A percentile compares a stretch with the other conserved stretches of the same genome.
Conservation (phyloP, 2,797 vertebrate species). For the Leptoclinus maculatus region DNA sequence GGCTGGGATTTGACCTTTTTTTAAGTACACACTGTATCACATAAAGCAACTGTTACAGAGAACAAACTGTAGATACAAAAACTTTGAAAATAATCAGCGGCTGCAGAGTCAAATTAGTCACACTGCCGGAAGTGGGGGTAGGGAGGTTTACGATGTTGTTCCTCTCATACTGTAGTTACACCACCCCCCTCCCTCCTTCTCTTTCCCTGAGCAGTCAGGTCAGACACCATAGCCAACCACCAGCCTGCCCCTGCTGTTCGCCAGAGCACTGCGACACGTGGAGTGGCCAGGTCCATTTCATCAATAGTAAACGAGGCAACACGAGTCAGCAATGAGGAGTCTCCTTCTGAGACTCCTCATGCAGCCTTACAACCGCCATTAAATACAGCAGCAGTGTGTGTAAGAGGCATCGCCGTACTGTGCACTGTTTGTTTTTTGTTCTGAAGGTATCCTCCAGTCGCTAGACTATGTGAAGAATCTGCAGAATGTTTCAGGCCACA, state of each 20-base stretch:
- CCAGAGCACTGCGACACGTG: slow-evolving; percentile 52
- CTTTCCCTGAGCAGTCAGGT: slow-evolving; percentile 59
- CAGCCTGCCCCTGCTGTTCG: slow-evolving; percentile 50
- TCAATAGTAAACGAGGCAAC: slow-evolving; percentile 49
- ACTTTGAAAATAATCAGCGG: slow-evolving; percentile 24
- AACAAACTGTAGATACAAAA: slow-evolving; percentile 18
- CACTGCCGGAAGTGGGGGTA: slow-evolving; percentile 20
- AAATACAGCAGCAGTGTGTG: slow-evolving; percentile 15
- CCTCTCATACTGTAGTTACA: slow-evolving; percentile 77
- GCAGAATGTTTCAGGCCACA: slow-evolving; percentile 73
- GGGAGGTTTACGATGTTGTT: slow-evolving; percentile 52
- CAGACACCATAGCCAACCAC: slow-evolving; percentile 61
- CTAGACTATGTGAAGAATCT: slow-evolving; percentile 75
- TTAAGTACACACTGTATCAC: slow-evolving; percentile 1
- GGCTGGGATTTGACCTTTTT: slow-evolving; percentile 24
- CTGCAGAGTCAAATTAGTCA: slow-evolving; percentile 38
- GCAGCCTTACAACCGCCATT: slow-evolving; percentile 28
- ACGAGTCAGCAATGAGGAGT: slow-evolving; percentile 23
- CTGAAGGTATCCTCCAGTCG: slow-evolving; percentile 62
- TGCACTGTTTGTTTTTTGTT: slow-evolving; percentile 61
- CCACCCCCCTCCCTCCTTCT: slow-evolving; percentile 60
- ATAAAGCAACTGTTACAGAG: slow-evolving; percentile 1
- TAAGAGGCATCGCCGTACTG: slow-evolving; percentile 18
- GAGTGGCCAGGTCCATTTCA: slow-evolving; percentile 47
- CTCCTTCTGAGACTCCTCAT: slow-evolving; percentile 29